Conservation (phyloP, 2,797 vertebrate genomes). For the Cynodonichthys magdalenae region DNA sequence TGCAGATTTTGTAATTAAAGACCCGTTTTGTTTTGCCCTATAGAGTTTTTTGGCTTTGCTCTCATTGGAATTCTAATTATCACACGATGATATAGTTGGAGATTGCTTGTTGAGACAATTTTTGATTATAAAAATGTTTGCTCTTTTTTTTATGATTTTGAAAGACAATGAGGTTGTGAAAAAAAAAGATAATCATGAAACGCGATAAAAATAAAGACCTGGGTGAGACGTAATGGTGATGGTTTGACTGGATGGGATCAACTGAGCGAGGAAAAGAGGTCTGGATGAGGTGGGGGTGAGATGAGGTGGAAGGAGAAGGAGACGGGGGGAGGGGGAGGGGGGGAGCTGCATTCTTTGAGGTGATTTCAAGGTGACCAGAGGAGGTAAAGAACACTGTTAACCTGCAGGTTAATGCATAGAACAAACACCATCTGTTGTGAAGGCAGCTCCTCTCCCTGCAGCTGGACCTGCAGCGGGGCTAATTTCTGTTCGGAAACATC, state of each 20-base stretch:
- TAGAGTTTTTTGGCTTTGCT: constrained; percentile 24
- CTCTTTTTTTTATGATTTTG: constrained; percentile 9
- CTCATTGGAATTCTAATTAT: constrained; percentile 42
- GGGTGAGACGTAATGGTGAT: constrained; percentile 46
- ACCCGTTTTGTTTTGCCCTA: constrained; percentile 32
- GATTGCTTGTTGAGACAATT: constrained; percentile 31
- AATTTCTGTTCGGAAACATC: constrained; percentile 25
- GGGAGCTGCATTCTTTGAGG: constrained; percentile 71
- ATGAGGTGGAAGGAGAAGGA: constrained; percentile 41
- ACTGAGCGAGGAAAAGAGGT: constrained; percentile 55
- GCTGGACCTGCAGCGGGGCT: constrained; percentile 12
- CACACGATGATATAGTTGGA: constrained; percentile 24
- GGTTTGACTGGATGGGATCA: constrained; percentile 45
- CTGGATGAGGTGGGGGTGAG: constrained; percentile 38
- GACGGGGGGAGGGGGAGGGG: constrained; percentile 18
- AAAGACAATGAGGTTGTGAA: constrained; percentile 12
- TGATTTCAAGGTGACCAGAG: constrained; percentile 77
- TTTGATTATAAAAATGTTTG: constrained; percentile 2
- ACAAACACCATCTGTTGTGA: constrained; percentile 43
- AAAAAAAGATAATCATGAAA: constrained; percentile 18
- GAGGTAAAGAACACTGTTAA: constrained; percentile 64
- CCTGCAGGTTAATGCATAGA: constrained; percentile 66
- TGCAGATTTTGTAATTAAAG: constrained; percentile 48
- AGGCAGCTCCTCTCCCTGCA: constrained; percentile 4
- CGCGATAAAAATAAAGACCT: constrained; percentile 15